phyloP scores from a whole-genome alignment of 2,797 vertebrate species.

The Varecia variegata region DNA sequence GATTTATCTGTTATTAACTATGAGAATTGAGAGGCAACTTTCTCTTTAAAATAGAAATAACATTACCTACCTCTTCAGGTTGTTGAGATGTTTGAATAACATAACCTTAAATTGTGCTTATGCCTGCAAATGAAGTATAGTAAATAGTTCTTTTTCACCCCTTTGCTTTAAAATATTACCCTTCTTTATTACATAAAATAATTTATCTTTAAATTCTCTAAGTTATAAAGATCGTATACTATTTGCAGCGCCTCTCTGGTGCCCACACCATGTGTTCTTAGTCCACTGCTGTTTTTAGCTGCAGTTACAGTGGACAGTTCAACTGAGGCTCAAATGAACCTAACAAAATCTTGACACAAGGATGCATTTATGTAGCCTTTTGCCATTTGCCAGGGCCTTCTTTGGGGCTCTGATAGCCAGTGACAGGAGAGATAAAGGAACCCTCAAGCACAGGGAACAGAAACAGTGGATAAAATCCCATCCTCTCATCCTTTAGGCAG shows the following conservation, averaged over 20 bases:
- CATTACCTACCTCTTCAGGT: background rate
- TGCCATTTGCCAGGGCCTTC: background rate
- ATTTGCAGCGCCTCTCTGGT: background rate
- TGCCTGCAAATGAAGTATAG: background rate
- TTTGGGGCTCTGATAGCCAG: background rate
- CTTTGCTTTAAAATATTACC: background rate
- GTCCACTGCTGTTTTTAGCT: background rate
- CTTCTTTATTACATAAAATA: background rate
- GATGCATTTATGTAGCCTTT: background rate
- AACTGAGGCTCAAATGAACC: background rate
- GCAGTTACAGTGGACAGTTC: background rate
- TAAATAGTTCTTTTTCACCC: background rate
- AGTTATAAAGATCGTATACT: background rate
- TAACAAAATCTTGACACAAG: background rate
- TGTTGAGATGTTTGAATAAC: background rate
- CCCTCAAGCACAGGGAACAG: background rate
- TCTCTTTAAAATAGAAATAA: background rate
- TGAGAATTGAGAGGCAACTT: background rate
- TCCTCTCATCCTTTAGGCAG: background rate
- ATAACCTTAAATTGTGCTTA: background rate
- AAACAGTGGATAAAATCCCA: background rate
- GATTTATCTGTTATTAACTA: background rate
- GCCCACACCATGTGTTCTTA: background rate
- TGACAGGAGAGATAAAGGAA: background rate
- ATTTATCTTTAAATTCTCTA: background rate